Conservation (phyloP, 2,113 vertebrate species). For the Jacana jacana region DNA sequence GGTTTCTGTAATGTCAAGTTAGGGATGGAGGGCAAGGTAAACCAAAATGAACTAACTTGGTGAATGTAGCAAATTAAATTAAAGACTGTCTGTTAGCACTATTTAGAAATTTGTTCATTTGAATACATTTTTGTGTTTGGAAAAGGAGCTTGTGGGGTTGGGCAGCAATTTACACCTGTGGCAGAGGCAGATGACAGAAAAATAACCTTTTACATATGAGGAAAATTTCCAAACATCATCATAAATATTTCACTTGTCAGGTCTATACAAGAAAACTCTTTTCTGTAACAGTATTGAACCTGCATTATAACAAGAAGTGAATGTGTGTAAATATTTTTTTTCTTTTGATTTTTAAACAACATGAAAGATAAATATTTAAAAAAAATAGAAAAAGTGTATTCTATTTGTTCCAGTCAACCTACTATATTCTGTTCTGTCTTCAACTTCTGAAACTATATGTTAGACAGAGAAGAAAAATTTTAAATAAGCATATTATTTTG, state of each 20-base stretch:
- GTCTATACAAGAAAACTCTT: accelerated
- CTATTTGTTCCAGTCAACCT: neutral
- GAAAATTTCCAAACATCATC: neutral
- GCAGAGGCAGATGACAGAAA: neutral
- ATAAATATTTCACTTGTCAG: neutral
- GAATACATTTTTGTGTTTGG: neutral
- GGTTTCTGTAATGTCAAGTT: neutral
- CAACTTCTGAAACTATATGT: neutral
- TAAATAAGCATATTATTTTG: neutral
- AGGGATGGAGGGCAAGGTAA: neutral
- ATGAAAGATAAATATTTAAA: neutral
- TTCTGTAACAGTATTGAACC: neutral
- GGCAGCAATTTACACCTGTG: neutral
- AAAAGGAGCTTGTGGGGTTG: accelerated
- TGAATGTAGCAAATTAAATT: neutral
- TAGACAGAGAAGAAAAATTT: neutral
- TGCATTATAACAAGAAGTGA: neutral
- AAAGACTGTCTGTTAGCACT: neutral
- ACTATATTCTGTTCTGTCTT: neutral
- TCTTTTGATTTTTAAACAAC: neutral
- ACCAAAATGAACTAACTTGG: neutral
- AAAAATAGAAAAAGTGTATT: neutral
- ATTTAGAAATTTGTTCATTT: neutral
- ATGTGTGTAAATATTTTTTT: neutral
- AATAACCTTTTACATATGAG: neutral